Evolutionary conservation across 2,888 invertebrate species (phyloP).

Genomic region (Rhingia campestris): DNA sequence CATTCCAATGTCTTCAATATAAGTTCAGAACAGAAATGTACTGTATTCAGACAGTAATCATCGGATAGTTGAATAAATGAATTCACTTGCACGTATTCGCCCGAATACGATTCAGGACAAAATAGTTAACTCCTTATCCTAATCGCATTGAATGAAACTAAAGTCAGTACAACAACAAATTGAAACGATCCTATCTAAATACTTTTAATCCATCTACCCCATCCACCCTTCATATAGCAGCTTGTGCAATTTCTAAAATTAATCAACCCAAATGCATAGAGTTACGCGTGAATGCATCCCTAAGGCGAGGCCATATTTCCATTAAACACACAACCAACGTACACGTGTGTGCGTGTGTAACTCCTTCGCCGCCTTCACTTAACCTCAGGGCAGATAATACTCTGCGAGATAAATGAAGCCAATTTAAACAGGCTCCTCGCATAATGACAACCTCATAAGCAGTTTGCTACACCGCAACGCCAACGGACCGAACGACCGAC

Average conservation of each 20-base stretch:
- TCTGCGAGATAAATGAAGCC: conserved; percentile 64
- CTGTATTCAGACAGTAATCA: no score
- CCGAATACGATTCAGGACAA: no score
- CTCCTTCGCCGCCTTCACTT: conserved; percentile 7
- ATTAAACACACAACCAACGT: conserved; percentile 15
- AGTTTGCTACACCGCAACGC: background rate
- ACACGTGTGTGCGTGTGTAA: background rate
- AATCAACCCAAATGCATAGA: background rate
- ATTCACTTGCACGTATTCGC: no score
- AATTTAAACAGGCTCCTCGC: conserved; percentile 64
- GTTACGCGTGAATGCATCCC: background rate
- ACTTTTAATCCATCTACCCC: no score
- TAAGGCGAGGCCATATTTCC: conserved; percentile 3
- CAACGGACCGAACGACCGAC: no score
- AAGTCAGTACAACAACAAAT: background rate
- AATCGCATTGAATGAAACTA: no score
- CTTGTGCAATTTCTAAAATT: background rate
- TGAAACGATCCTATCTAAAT: background rate
- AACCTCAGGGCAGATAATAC: conserved; percentile 51
- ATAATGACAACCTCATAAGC: conserved; percentile 60
- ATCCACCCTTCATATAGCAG: no score
- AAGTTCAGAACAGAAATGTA: no score
- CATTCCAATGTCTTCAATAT: no score
- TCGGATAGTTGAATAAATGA: no score
- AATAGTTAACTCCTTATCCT: no score